Evolutionary conservation across 2,113 vertebrate species (phyloP).

Genomic region (Podarcis raffonei): DNA sequence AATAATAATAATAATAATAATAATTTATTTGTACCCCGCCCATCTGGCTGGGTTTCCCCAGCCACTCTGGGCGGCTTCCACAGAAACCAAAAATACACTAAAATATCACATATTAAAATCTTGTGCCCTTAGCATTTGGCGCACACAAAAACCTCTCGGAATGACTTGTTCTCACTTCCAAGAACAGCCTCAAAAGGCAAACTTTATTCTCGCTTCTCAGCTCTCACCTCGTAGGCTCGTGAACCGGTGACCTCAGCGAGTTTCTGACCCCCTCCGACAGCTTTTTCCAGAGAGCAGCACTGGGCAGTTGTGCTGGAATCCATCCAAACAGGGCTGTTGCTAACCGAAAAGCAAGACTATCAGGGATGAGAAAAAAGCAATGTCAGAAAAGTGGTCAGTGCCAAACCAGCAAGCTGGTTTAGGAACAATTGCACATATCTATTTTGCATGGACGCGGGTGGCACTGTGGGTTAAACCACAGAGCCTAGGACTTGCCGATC

Average conservation of each 20-base stretch:
- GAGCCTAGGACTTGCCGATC: no score
- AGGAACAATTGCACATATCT: neutral
- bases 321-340: slow-evolving; percentile 91
- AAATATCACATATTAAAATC: neutral
- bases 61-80: no score
- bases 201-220: neutral
- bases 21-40: no score
- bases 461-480: no score
- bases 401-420: neutral
- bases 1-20: no score
- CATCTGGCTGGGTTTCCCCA: no score
- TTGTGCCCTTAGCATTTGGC: neutral
- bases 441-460: neutral
- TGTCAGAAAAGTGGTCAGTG: neutral
- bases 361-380: neutral
- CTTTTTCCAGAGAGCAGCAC: slow-evolving; percentile 82
- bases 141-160: neutral
- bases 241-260: slow-evolving; percentile 90
- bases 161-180: neutral
- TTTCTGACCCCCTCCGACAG: slow-evolving; percentile 81
- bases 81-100: no score
- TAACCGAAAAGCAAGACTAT: slow-evolving; percentile 86
- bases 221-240: slow-evolving; percentile 89
- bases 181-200: neutral
- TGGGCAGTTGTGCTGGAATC: slow-evolving; percentile 88